A percentile compares a stretch with the other conserved stretches of the same genome.
These are phyloP conservation scores for Rhinichthys osculus DNA, from an alignment of 2,797 vertebrate species.

Conservation along the genomic window DNA sequence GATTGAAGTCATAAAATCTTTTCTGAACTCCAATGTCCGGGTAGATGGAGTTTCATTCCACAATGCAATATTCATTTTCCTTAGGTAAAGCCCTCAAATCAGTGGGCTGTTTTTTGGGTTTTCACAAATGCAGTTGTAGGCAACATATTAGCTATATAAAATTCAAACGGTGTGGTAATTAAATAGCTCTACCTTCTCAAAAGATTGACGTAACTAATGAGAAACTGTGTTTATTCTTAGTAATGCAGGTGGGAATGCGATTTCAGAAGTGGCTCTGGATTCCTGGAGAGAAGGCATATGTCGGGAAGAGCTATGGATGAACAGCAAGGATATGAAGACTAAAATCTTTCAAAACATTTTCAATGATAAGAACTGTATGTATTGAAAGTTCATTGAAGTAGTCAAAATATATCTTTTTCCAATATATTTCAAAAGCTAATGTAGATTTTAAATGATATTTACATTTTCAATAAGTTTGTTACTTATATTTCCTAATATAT, in stretches of 20 bases:
- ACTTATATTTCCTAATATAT: too few species aligned
- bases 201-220: neutral
- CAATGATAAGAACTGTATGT: neutral
- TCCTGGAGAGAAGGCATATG: neutral
- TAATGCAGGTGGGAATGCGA: neutral
- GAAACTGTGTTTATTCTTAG: neutral
- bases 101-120: too few species aligned
- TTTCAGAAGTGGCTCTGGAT: neutral
- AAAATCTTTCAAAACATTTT: neutral
- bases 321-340: neutral
- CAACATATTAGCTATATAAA: too few species aligned
- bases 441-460: too few species aligned
- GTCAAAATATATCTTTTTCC: too few species aligned
- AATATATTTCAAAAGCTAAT: too few species aligned
- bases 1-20: neutral
- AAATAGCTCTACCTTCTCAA: neutral
- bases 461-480: too few species aligned
- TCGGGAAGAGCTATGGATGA: neutral
- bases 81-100: neutral
- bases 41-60: neutral
- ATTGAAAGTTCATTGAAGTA: neutral
- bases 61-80: conserved; percentile 10
- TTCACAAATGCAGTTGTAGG: too few species aligned
- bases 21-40: neutral
- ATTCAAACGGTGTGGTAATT: neutral